Evolutionary conservation across 1,140 invertebrate genomes (phyloP), one percentile per base, ranked within the genome.

Genomic region (Drosophila takahashii): DNA sequence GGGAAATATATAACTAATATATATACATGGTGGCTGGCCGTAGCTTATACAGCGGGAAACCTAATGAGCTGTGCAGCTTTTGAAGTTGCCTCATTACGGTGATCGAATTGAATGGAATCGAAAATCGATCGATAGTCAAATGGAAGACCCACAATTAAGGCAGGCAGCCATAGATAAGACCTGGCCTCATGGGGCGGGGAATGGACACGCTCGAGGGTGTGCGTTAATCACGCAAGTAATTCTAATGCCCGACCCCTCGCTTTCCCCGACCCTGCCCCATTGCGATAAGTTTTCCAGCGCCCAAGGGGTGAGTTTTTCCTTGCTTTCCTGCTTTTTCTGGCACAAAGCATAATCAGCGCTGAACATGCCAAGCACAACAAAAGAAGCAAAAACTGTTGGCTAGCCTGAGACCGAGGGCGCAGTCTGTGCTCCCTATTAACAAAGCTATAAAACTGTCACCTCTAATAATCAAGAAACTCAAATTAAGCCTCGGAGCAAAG

Each of bases 141-240:
- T 89, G 84, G 84, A 89, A 87, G 84, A 87, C 84, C 84, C 77
- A 87, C 84, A 87, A 87, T 87, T 84, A 89, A 87, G 78, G 70
- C 83, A 73, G 79, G 83, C 84, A 89, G 84, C 84, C 85, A 87
- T 89, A 87, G 84, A 87, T 87, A 89, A 84, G 60, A 83, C 83
- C 72, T 48, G 60, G 59, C 36, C 44, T 13, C 22, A 41, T 3
- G 22, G 47, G 61, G n/a, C 5, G 52, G 48, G 51, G 45, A 15
- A 16, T 22, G 54, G 51, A 79, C 72, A 87, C 66, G 75, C 61
- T 83, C 71, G 75, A 76, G 84, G 83, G 83, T 87, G 84, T 89
- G 83, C 69, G 84, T 83, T 87, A 87, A 87, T 87, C 84, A 87
- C 83, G 84, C 84, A 87, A 87, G 84, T 87, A 87, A 86, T 86